Base-by-base conservation (phyloP, 2,888 invertebrate species). In the Athalia circularis region DNA sequence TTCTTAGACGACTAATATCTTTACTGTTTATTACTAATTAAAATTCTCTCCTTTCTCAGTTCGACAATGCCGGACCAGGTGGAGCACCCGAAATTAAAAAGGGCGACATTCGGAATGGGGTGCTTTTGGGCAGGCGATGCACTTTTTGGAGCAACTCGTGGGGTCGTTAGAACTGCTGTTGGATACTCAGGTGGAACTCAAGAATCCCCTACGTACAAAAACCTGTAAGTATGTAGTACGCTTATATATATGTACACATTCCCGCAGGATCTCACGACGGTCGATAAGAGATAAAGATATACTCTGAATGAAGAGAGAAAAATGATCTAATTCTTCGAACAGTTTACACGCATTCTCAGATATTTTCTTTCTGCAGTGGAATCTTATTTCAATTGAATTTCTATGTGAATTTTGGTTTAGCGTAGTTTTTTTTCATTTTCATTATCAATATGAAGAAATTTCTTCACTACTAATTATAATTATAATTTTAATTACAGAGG, bases 81-180 rank as follows among this genome's bases (percentile, higher is more conserved):
- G 15, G 94, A 95, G 86, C 93, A 95, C 90, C 92, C 94, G 81
- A 93, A 93, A 85, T 93, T 93, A 72, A 93, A 94, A 88, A 94
- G 94, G 85, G 97, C 97, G 5, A 96, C 97, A 0, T 97, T 97
- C 89, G 97, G 96, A 9, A 97, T 97, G 97, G 96, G 96, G 11
- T 98, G 97, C 90, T 98, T 98, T 91, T 98, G 98, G 98, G 96
- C 96, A 50, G 95, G 96, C 77, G 97, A 97, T 89, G 95, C 95
- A 0, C 91, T 96, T 77, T 97, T 95, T 89, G 97, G 97, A 2
- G 94, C 93, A 11, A 93, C 93, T 74, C 91, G 87, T 0, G 93
- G 94, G 9, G 96, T 99, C 29, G 90, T 98, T 74, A 93, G 96
- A 79, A 99, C 99, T n/a, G 92, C 96, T 81, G 98, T 98, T 50